Conservation (phyloP, 37 sponge, comb jelly and placozoan genomes). For the Beroe forskalii region DNA sequence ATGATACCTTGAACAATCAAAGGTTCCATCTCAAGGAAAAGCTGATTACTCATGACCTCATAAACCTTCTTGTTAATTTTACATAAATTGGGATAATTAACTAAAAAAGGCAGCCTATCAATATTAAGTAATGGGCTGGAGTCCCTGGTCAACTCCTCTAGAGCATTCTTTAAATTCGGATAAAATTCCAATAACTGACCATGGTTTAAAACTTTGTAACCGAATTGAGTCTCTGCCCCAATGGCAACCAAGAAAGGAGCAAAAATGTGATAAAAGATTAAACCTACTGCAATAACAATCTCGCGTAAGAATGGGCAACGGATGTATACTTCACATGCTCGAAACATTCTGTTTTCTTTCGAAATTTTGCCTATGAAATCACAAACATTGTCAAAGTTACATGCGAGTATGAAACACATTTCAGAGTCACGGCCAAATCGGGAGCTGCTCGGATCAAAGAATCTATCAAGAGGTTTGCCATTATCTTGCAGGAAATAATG, state of each 20-base stretch:
- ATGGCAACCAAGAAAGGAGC: constrained; percentile 8
- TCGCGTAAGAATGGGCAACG: not conserved
- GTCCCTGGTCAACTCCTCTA: constrained; percentile 7
- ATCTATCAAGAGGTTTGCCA: not conserved
- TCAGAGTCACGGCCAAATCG: constrained; percentile 2
- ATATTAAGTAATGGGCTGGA: not conserved
- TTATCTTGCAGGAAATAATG: not conserved
- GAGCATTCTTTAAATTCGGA: not conserved
- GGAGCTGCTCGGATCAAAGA: not conserved
- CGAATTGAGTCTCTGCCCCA: not conserved
- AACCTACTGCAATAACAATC: not conserved
- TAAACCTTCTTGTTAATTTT: not conserved
- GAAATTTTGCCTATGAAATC: not conserved
- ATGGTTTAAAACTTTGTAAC: not conserved
- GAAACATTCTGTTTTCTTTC: not conserved
- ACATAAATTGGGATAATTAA: not conserved
- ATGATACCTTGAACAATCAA: not conserved
- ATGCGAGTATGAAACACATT: constrained; percentile 31
- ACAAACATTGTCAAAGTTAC: not conserved
- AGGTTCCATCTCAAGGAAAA: not conserved
- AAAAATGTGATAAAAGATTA: constrained; percentile 7
- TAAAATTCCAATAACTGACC: not conserved
- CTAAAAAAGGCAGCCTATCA: not conserved
- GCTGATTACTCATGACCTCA: not conserved
- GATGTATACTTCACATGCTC: not conserved